These are phyloP conservation scores for Ophion obscuratus DNA, from an alignment of 2,888 invertebrate genomes.

Conservation along the genomic window DNA sequence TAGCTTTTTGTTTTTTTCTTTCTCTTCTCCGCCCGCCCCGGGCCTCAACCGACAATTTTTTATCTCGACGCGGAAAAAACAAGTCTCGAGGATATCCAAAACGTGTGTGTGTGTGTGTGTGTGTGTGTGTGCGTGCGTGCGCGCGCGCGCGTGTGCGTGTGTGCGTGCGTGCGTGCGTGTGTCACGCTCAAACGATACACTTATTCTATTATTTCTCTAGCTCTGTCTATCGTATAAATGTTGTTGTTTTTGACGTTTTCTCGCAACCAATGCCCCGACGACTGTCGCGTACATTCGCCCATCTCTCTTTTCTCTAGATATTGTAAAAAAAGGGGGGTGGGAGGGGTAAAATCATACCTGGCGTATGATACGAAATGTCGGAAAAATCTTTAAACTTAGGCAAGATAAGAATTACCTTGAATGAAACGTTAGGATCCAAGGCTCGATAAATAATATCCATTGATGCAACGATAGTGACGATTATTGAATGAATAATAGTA, in stretches of 20 bases:
- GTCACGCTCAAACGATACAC: conserved; percentile 19
- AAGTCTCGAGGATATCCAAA: conserved; percentile 7
- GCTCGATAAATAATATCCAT: conserved; percentile 27
- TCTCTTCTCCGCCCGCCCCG: background rate
- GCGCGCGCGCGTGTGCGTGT: too few relatives aligned
- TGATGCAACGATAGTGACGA: conserved; percentile 43
- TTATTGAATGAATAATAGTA: conserved; percentile 3
- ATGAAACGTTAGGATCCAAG: background rate
- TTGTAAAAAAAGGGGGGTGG: background rate
- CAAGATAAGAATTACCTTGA: conserved; percentile 58
- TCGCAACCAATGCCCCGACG: too few relatives aligned
- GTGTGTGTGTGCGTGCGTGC: background rate
- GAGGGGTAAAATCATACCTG: conserved; percentile 4
- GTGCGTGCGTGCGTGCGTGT: too few relatives aligned
- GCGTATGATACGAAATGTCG: conserved; percentile 21
- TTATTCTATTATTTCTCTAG: background rate
- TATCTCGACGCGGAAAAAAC: background rate
- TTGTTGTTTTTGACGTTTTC: background rate
- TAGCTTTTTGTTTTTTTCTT: conserved; percentile 5
- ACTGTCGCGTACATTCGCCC: background rate
- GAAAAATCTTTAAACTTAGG: background rate
- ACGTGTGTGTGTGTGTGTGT: background rate
- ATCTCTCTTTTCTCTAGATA: background rate
- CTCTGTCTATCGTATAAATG: background rate
- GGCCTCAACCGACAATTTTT: background rate